phyloP scores from a whole-genome alignment of 1,140 invertebrate species.

The Sarcophaga peregrina region DNA sequence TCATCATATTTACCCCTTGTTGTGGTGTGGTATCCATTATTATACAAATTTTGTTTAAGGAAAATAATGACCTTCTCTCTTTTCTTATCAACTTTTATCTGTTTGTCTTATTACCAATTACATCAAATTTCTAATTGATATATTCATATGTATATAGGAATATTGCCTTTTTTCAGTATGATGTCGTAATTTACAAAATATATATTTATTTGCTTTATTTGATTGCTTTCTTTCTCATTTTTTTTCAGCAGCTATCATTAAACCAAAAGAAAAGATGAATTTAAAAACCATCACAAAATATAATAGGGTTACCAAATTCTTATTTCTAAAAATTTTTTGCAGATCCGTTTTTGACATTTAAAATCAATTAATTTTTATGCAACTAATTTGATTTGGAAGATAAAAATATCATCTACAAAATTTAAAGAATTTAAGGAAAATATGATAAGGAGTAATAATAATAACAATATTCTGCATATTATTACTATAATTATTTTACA shows the following conservation, averaged over 20 bases:
- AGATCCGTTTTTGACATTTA: no score
- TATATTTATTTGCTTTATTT: neutral
- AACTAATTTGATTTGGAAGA: no score
- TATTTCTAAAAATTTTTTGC: no score
- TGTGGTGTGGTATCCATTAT: neutral
- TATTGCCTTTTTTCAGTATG: neutral
- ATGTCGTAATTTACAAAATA: conserved; percentile 1
- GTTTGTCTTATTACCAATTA: neutral
- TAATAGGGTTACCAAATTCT: no score
- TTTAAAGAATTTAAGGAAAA: no score
- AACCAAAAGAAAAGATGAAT: no score
- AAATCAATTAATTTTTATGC: no score
- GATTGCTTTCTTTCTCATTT: neutral
- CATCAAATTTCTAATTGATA: neutral
- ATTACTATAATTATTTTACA: no score
- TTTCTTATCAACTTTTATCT: neutral
- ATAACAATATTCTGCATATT: no score
- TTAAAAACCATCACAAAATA: no score
- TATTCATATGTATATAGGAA: neutral
- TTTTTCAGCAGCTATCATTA: neutral
- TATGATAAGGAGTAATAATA: no score
- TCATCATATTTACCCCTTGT: neutral
- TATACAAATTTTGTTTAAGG: neutral
- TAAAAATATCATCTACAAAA: no score
- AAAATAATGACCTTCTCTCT: neutral